Evolutionary conservation across 2,797 vertebrate species (phyloP).

Genomic region (Gymnodraco acuticeps): DNA sequence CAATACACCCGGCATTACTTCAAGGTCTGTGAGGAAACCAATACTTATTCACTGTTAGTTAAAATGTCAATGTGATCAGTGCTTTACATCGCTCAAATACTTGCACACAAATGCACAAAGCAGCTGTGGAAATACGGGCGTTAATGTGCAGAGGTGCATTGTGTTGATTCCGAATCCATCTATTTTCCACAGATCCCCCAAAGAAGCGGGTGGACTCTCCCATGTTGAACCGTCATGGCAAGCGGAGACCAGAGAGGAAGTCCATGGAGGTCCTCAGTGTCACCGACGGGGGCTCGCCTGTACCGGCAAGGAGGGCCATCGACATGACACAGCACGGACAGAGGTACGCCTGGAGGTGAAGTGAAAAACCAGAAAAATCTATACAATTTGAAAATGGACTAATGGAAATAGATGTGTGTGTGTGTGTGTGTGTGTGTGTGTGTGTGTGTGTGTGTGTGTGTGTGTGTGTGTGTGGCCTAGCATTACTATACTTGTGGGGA

Average conservation of each 20-base stretch:
- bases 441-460: too few relatives aligned
- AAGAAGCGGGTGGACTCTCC: conserved; percentile 97
- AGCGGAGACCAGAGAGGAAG: conserved; percentile 96
- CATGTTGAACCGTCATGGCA: conserved; percentile 97
- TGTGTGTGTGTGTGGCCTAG: too few relatives aligned
- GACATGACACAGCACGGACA: conserved; percentile 97
- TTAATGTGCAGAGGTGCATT: background rate
- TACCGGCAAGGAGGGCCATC: conserved; percentile 94
- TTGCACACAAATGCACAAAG: conserved; percentile 18
- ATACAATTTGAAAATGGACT: conserved; percentile 21
- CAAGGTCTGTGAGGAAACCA: conserved; percentile 65
- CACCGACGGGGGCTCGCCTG: conserved; percentile 96
- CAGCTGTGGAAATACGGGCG: background rate
- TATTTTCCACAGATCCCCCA: conserved; percentile 77
- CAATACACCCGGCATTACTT: conserved; percentile 68
- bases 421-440: background rate
- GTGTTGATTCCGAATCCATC: background rate
- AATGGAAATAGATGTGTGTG: conserved; percentile 2
- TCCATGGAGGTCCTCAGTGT: conserved; percentile 99
- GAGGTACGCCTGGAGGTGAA: conserved; percentile 83
- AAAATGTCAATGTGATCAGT: conserved; percentile 55
- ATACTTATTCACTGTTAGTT: conserved; percentile 71
- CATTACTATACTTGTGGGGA: too few relatives aligned
- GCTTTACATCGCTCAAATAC: conserved; percentile 48
- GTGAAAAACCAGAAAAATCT: background rate